A percentile compares a stretch with the other conserved stretches of the same genome.
Evolutionary conservation across 2,888 invertebrate species (phyloP).

Genomic region (Andricus curvator): DNA sequence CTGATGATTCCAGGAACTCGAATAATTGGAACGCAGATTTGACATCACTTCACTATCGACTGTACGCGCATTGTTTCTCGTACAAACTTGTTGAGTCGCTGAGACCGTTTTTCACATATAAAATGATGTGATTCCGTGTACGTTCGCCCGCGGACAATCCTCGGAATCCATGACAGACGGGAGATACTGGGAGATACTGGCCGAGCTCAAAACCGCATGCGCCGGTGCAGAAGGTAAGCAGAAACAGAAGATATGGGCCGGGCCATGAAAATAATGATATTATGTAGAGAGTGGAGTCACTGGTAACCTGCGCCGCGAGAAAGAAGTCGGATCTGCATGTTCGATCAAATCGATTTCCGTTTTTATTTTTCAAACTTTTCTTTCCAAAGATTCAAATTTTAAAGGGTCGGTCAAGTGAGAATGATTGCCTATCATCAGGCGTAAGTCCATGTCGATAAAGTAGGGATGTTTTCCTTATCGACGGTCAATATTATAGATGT

Average conservation of each 20-base stretch:
- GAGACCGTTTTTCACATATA: slow-evolving; percentile 62
- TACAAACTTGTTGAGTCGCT: slow-evolving; percentile 49
- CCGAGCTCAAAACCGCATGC: slow-evolving; percentile 65
- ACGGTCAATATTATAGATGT: not conserved
- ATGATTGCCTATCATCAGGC: not conserved
- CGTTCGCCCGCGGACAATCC: slow-evolving; percentile 71
- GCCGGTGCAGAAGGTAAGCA: slow-evolving; percentile 66
- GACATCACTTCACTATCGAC: slow-evolving; percentile 56
- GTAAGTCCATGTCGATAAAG: not conserved
- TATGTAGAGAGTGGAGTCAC: slow-evolving; percentile 12
- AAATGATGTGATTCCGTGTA: slow-evolving; percentile 68
- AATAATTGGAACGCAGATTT: slow-evolving; percentile 37
- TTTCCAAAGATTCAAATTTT: too few relatives aligned
- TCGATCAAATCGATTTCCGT: not conserved
- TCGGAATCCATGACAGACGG: slow-evolving; percentile 75
- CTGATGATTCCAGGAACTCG: slow-evolving; percentile 41
- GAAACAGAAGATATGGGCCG: slow-evolving; percentile 43
- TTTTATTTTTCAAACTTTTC: not conserved
- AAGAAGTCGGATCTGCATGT: not conserved
- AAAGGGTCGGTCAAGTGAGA: not conserved
- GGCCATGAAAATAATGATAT: slow-evolving; percentile 12
- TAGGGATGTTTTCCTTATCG: not conserved
- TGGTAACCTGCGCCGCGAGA: not conserved
- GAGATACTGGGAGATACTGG: not conserved
- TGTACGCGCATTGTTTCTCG: slow-evolving; percentile 52